phyloP scores from a whole-genome alignment of 2,113 vertebrate genomes.

The Myrmecobius fasciatus region DNA sequence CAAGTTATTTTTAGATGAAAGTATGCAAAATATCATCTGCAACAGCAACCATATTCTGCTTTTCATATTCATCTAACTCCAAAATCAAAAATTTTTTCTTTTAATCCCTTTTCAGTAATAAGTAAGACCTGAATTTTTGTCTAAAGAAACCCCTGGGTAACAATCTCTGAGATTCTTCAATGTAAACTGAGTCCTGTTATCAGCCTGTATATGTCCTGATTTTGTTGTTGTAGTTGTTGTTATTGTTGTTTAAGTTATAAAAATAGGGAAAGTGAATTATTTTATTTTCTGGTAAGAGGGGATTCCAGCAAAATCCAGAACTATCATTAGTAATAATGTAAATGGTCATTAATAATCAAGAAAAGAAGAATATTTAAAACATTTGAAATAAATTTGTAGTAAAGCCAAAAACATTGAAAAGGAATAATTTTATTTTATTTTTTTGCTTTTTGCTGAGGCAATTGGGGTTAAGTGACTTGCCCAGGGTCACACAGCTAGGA shows the following conservation, averaged over 20 bases:
- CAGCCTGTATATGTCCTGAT: neutral
- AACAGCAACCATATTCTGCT: neutral
- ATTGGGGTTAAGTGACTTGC: too few species aligned
- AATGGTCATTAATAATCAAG: conserved; percentile 42
- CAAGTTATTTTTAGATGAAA: neutral
- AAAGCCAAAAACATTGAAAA: conserved; percentile 9
- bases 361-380: conserved; percentile 38
- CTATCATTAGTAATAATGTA: neutral
- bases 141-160: neutral
- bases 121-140: neutral
- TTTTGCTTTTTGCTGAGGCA: too few species aligned
- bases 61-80: neutral
- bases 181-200: neutral
- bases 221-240: too few species aligned
- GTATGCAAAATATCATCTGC: neutral
- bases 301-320: neutral
- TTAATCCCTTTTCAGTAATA: neutral
- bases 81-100: neutral
- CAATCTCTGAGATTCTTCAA: neutral
- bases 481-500: too few species aligned
- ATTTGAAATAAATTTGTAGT: conserved; percentile 48
- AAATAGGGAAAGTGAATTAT: neutral
- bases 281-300: neutral
- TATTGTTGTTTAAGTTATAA: neutral
- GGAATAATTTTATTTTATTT: conserved; percentile 65